A percentile compares a stretch with the other conserved stretches of the same genome.
These are phyloP conservation scores for Cuculus canorus DNA, from an alignment of 2,797 vertebrate species.

Conservation along the genomic window DNA sequence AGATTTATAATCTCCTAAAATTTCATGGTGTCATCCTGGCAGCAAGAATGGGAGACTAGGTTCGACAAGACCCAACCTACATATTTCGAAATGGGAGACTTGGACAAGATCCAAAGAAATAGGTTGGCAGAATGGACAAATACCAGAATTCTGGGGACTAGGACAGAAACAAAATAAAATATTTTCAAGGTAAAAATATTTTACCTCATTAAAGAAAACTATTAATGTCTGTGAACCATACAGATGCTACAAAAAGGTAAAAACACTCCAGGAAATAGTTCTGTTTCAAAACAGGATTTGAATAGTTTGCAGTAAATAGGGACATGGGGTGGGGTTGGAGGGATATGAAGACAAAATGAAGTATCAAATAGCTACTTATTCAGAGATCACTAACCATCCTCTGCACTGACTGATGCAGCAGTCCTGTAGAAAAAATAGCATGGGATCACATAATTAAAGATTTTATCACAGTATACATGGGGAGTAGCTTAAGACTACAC, in stretches of 20 bases:
- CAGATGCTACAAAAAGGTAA: slow-evolving; percentile 54
- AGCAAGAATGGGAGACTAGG: background rate
- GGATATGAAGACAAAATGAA: slow-evolving; percentile 40
- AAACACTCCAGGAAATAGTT: slow-evolving; percentile 39
- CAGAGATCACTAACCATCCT: slow-evolving; percentile 64
- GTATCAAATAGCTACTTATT: slow-evolving; percentile 52
- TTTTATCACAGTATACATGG: background rate
- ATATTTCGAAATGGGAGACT: background rate
- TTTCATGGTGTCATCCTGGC: background rate
- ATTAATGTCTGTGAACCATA: slow-evolving; percentile 19
- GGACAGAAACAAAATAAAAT: background rate
- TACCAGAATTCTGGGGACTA: slow-evolving; percentile 23
- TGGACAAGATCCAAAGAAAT: background rate
- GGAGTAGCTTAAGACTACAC: slow-evolving; percentile 5
- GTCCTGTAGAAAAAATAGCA: slow-evolving; percentile 65
- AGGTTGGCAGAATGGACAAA: slow-evolving; percentile 32
- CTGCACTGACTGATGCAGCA: slow-evolving; percentile 55
- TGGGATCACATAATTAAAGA: slow-evolving; percentile 60
- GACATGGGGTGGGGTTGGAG: background rate
- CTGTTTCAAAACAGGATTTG: background rate
- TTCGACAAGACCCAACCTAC: background rate
- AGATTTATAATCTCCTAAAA: background rate
- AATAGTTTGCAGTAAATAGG: slow-evolving; percentile 18
- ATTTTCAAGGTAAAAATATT: background rate
- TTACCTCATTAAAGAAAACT: background rate